phyloP scores from a whole-genome alignment of 2,113 vertebrate genomes.

The Laticauda colubrina region DNA sequence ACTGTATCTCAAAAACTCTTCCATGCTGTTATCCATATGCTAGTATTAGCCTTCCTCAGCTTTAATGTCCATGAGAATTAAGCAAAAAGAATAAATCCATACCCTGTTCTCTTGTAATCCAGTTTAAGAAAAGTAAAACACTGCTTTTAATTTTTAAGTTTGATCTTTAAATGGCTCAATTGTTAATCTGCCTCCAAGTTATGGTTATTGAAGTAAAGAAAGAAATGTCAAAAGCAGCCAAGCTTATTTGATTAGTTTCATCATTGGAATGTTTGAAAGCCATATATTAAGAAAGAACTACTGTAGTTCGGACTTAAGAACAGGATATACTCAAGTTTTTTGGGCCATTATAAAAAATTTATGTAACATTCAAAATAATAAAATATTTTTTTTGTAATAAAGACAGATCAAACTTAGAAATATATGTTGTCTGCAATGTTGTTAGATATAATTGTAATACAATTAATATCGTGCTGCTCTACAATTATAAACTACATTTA shows the following conservation, averaged over 20 bases:
- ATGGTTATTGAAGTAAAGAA: neutral
- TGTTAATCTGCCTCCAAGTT: constrained; percentile 42
- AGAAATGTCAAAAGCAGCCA: constrained; percentile 20
- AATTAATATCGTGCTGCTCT: neutral
- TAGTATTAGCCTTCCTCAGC: neutral
- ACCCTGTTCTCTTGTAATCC: neutral
- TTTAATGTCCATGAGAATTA: constrained; percentile 30
- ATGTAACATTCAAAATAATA: neutral
- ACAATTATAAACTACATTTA: no score
- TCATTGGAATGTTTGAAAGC: constrained; percentile 14
- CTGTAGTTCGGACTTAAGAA: neutral
- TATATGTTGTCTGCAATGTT: neutral
- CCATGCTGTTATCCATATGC: neutral
- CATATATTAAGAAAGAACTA: neutral
- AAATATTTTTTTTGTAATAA: neutral
- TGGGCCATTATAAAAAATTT: neutral
- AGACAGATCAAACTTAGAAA: neutral
- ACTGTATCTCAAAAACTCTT: neutral
- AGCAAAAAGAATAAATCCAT: neutral
- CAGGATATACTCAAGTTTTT: neutral
- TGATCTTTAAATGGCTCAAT: constrained; percentile 46
- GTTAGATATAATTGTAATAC: no score
- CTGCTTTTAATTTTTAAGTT: constrained; percentile 51
- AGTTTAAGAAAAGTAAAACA: constrained; percentile 30
- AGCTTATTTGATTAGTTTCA: constrained; percentile 22